Percentiles rank a stretch among this genome's conserved stretches.
Conservation (phyloP, 1,140 invertebrate species). For the Latrodectus geometricus region DNA sequence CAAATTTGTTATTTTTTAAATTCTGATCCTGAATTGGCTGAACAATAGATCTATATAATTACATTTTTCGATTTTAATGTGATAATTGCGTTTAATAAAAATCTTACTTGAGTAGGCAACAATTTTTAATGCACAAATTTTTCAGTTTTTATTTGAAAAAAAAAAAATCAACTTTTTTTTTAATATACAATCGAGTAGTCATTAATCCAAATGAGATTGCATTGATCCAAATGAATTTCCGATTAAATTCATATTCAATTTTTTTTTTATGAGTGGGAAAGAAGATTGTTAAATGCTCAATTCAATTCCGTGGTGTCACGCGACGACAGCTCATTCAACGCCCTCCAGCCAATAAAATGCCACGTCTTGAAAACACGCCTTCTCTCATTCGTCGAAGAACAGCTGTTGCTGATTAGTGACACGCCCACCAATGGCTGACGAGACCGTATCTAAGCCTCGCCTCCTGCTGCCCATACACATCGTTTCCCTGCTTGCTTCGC, state of each 20-base stretch:
- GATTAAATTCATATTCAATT: not conserved
- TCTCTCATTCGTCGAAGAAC: conserved; percentile 14
- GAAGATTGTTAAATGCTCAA: not conserved
- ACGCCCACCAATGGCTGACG: conserved; percentile 42
- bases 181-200: no score
- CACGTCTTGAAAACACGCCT: not conserved
- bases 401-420: conserved; percentile 57
- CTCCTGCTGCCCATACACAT: not conserved
- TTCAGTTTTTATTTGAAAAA: no score
- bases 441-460: conserved; percentile 18
- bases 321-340: conserved; percentile 22
- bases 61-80: no score
- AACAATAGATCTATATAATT: no score
- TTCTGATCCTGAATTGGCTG: no score
- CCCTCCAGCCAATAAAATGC: conserved; percentile 25
- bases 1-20: no score
- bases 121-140: no score
- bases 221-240: no score
- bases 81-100: no score
- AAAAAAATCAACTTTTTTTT: no score
- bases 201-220: no score
- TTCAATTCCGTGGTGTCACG: conserved; percentile 6
- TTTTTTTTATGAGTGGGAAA: not conserved
- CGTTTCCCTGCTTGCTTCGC: not conserved
- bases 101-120: no score